phyloP scores from a whole-genome alignment of 2,113 vertebrate genomes.

The Chionomys nivalis region DNA sequence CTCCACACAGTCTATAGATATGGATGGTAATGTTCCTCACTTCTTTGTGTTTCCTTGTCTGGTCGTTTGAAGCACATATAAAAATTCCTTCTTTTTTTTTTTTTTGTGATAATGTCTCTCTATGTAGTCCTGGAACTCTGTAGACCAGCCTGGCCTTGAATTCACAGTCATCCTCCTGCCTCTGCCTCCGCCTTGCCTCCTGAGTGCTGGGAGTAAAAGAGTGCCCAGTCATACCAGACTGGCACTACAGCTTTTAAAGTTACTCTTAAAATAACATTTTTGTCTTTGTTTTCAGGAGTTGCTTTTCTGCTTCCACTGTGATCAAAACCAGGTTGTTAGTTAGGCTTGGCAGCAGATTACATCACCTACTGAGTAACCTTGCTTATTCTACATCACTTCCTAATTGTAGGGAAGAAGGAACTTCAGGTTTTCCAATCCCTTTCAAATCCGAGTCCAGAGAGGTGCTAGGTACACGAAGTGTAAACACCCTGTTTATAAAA shows the following conservation, averaged over 20 bases:
- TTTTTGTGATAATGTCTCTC: background rate
- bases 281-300: background rate
- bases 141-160: background rate
- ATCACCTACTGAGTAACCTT: background rate
- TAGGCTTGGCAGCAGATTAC: background rate
- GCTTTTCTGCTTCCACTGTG: background rate
- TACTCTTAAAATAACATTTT: background rate
- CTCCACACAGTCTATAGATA: background rate
- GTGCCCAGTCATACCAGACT: background rate
- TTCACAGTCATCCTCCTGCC: background rate
- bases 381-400: background rate
- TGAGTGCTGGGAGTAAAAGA: background rate
- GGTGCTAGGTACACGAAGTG: background rate
- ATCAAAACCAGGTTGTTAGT: background rate
- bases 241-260: background rate
- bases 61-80: background rate
- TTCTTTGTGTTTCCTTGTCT: constrained; percentile 2
- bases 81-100: constrained; percentile 25
- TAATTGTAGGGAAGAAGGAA: background rate
- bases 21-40: background rate
- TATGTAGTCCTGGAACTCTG: background rate
- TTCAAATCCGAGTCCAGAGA: background rate
- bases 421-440: constrained; percentile 6
- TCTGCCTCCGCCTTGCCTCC: background rate
- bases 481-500: background rate